These are phyloP conservation scores for Microcaecilia unicolor DNA, from an alignment of 2,797 vertebrate species.

Conservation along the genomic window DNA sequence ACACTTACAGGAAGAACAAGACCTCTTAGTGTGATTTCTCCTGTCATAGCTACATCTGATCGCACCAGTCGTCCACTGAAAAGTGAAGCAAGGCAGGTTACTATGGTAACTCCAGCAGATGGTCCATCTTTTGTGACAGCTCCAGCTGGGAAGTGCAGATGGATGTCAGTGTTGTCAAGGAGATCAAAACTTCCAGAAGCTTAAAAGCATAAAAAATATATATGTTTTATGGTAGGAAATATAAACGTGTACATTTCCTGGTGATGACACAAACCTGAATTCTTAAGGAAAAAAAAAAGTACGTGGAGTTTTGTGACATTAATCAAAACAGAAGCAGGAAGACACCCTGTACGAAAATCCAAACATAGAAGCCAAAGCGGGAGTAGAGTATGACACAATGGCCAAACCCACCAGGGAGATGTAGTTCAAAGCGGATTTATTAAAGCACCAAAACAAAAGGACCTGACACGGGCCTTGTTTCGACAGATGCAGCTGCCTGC, in stretches of 20 bases:
- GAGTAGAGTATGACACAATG: no score
- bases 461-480: no score
- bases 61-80: constrained; percentile 85
- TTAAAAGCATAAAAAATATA: constrained; percentile 39
- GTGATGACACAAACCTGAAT: not conserved
- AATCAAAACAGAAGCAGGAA: no score
- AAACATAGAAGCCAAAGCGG: no score
- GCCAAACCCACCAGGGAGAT: no score
- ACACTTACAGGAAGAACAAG: constrained; percentile 88
- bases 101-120: constrained; percentile 96
- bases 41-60: constrained; percentile 94
- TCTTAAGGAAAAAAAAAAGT: no score
- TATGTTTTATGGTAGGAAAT: constrained; percentile 30
- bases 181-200: constrained; percentile 85
- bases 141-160: constrained; percentile 96
- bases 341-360: no score
- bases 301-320: no score
- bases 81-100: constrained; percentile 90
- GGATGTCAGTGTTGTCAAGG: constrained; percentile 91
- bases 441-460: no score
- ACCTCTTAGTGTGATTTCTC: constrained; percentile 91
- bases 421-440: no score
- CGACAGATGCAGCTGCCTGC: no score
- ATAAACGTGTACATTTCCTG: constrained; percentile 18
- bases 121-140: constrained; percentile 96